These are phyloP conservation scores for Manis crassicaudata DNA, from an alignment of 2,797 vertebrate genomes.

Conservation along the genomic window DNA sequence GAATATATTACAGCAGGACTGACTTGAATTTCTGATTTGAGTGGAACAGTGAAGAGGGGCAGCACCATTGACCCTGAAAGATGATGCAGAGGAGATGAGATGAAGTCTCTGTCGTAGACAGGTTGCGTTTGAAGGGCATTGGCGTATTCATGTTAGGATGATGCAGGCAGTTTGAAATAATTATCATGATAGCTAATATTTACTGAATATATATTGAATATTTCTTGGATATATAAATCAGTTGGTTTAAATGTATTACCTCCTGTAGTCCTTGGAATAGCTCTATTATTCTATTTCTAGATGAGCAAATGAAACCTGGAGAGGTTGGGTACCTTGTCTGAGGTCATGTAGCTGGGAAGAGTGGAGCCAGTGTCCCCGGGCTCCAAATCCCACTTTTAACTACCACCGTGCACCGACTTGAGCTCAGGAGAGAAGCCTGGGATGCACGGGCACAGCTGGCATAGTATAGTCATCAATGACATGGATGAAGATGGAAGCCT, in stretches of 20 bases:
- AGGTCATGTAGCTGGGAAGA: background rate
- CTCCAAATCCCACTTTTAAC: background rate
- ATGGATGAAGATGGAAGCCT: background rate
- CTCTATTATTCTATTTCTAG: background rate
- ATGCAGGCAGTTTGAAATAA: background rate
- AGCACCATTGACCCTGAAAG: background rate
- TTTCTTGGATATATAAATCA: background rate
- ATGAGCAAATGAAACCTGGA: conserved; percentile 18
- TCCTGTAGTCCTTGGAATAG: background rate
- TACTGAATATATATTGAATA: background rate
- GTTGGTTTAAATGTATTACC: background rate
- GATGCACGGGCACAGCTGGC: background rate
- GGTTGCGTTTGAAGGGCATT: background rate
- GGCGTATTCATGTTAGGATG: background rate
- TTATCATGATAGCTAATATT: background rate
- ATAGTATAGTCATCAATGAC: background rate
- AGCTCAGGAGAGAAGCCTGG: background rate
- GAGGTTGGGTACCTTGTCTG: background rate
- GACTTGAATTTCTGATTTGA: background rate
- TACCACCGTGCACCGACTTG: background rate
- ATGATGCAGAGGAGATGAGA: background rate
- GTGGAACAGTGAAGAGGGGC: background rate
- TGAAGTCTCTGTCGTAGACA: background rate
- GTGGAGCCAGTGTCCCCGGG: background rate
- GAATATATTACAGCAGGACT: background rate